Percentiles rank a stretch among this genome's conserved stretches.
Conservation (phyloP, 2,797 vertebrate genomes). For the Valencia hispanica region DNA sequence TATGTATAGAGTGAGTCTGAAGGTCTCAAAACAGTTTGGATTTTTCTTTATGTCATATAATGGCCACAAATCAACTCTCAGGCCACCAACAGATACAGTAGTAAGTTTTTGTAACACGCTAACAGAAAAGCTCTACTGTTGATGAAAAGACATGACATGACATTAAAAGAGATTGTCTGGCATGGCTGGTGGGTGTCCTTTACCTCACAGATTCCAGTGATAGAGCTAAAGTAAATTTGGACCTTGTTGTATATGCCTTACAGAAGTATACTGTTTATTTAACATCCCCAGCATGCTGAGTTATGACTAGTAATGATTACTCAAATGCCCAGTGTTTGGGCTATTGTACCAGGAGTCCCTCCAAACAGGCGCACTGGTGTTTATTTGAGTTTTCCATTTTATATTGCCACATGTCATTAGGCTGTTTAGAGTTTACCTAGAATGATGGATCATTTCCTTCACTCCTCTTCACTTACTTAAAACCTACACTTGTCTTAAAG, state of each 20-base stretch:
- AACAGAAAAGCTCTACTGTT: conserved; percentile 33
- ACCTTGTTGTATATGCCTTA: conserved; percentile 84
- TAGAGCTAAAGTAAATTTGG: conserved; percentile 85
- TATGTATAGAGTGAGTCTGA: conserved; percentile 28
- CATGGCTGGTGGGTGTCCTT: conserved; percentile 76
- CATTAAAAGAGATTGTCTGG: conserved; percentile 68
- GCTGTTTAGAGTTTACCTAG: conserved; percentile 83
- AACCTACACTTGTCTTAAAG: conserved; percentile 44
- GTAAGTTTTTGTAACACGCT: conserved; percentile 38
- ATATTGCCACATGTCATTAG: conserved; percentile 85
- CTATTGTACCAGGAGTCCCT: conserved; percentile 82
- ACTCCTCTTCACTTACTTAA: conserved; percentile 52
- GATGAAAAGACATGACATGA: conserved; percentile 61
- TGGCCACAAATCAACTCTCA: conserved; percentile 52
- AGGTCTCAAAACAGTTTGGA: conserved; percentile 40
- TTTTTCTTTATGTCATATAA: conserved; percentile 54
- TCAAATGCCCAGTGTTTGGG: conserved; percentile 83
- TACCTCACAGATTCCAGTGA: conserved; percentile 82
- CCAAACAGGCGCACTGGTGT: conserved; percentile 82
- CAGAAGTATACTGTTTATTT: conserved; percentile 87
- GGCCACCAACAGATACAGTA: conserved; percentile 60
- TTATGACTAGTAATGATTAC: conserved; percentile 86
- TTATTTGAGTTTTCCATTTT: conserved; percentile 90
- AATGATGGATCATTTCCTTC: conserved; percentile 84
- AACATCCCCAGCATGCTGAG: conserved; percentile 80